A percentile compares a stretch with the other conserved stretches of the same genome.
These are phyloP conservation scores for Tetrapedia diversipes DNA, from an alignment of 2,888 invertebrate genomes.

Conservation along the genomic window DNA sequence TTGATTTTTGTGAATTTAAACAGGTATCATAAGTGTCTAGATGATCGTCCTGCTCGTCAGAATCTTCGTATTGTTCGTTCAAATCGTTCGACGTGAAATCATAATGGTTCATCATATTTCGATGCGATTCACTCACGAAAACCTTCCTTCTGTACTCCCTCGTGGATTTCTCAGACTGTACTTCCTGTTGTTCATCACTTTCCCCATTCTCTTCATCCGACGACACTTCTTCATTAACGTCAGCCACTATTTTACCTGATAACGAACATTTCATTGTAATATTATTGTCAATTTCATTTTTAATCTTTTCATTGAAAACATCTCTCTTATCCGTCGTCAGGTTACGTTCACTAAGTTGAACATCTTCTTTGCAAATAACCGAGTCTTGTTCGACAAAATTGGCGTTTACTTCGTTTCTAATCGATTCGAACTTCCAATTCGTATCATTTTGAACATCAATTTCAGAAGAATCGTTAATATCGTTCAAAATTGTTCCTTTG, in stretches of 20 bases:
- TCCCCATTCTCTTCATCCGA: background rate
- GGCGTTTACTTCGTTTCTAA: background rate
- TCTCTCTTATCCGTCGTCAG: constrained; percentile 3
- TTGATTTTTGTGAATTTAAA: background rate
- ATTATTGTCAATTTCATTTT: background rate
- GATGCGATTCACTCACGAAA: constrained; percentile 55
- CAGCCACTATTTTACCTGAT: background rate
- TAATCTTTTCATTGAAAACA: background rate
- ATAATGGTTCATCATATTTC: constrained; percentile 50
- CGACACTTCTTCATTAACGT: background rate
- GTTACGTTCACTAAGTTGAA: background rate
- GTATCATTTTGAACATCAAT: too few relatives aligned
- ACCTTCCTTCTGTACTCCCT: constrained; percentile 35
- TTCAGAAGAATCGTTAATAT: too few relatives aligned
- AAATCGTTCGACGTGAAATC: constrained; percentile 23
- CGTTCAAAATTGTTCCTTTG: background rate
- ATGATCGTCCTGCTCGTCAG: constrained; percentile 23
- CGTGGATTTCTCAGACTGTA: background rate
- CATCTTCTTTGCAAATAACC: background rate
- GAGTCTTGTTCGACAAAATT: background rate
- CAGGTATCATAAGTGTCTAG: background rate
- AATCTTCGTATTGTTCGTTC: constrained; percentile 41
- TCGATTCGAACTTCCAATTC: background rate
- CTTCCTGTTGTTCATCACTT: background rate
- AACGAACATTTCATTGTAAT: background rate